Base-by-base conservation (phyloP, 2,113 vertebrate genomes). In the Calypte anna region DNA sequence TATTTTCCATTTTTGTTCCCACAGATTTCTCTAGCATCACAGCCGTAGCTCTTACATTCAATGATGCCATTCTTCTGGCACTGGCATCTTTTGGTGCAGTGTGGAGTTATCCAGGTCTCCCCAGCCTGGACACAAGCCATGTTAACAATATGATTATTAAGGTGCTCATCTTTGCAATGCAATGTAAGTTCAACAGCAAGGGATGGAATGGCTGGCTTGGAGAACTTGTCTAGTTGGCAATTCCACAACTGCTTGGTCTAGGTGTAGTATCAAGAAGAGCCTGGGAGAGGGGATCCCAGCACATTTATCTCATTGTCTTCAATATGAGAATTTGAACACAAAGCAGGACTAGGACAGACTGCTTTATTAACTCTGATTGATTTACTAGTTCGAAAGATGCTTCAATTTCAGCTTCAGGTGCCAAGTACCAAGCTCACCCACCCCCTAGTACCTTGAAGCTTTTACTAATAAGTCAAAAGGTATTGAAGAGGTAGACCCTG, bases 21-120 rank as follows among this genome's bases (percentile, higher is more conserved):
- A 7, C 98, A 98, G 61, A 97, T 82, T 64, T 97, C 92, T 73
- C 95, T 89, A 8, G 73, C 64, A 33, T 97, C 94, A 66, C 98
- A 98, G 72, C 91, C 91, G 4, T 98, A 84, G n/a, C 97, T 78
- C 44, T 90, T 82, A 46, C 98, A 98, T 4, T 89, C 77, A 81
- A 98, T 96, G 79, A 85, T 74, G 51, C 97, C 97, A 0, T 95
- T 92, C 55, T 95, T 86, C 59, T 97, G 88, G 86, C 98, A 99
- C 88, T 97, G 62, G 87, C 98, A 98, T 95, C 97, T 98, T 78
- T 96, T 78, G 74, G 59, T 90, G 89, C 98, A 98, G 90, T 97
- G 94, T 53, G 86, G 55, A 14, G 94, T 98, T 94, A 98, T 91
- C 98, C 98, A 98, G n/a, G 81, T 97, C 55, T 98, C 98, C 44